Percentiles rank a stretch among this genome's conserved stretches.
Evolutionary conservation across 2,797 vertebrate genomes (phyloP).

Genomic region (Bradypodion ventrale): DNA sequence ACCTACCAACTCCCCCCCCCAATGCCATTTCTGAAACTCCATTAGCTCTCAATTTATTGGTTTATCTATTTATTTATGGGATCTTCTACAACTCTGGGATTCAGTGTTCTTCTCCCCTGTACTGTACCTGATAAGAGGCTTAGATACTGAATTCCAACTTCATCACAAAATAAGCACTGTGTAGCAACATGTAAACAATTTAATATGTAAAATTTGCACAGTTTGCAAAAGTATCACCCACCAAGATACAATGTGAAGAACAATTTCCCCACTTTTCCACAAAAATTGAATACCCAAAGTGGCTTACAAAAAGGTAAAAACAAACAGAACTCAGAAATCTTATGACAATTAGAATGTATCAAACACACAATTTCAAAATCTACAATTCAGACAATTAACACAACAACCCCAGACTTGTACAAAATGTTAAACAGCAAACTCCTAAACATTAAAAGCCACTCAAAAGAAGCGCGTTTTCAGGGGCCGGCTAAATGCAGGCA

Average conservation of each 20-base stretch:
- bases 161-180: slow-evolving; percentile 6
- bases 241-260: slow-evolving; percentile 19
- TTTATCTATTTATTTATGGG: no score
- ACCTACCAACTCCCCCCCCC: not conserved
- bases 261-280: not conserved
- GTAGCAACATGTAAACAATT: slow-evolving; percentile 10
- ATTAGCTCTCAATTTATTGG: not conserved
- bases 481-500: slow-evolving; percentile 7
- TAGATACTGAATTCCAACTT: slow-evolving; percentile 1
- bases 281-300: not conserved
- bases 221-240: slow-evolving; percentile 13
- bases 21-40: not conserved
- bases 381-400: slow-evolving; percentile 27
- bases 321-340: not conserved
- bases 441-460: slow-evolving; percentile 20
- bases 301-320: slow-evolving; percentile 23
- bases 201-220: slow-evolving; percentile 9
- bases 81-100: no score
- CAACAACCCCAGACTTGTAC: slow-evolving; percentile 10
- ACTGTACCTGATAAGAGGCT: not conserved
- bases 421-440: slow-evolving; percentile 23
- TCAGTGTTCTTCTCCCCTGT: not conserved
- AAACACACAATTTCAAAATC: slow-evolving; percentile 31
- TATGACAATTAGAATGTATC: slow-evolving; percentile 6
- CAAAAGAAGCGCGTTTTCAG: slow-evolving; percentile 3